Conservation (phyloP, 2,888 invertebrate genomes). For the Papilio elwesi region DNA sequence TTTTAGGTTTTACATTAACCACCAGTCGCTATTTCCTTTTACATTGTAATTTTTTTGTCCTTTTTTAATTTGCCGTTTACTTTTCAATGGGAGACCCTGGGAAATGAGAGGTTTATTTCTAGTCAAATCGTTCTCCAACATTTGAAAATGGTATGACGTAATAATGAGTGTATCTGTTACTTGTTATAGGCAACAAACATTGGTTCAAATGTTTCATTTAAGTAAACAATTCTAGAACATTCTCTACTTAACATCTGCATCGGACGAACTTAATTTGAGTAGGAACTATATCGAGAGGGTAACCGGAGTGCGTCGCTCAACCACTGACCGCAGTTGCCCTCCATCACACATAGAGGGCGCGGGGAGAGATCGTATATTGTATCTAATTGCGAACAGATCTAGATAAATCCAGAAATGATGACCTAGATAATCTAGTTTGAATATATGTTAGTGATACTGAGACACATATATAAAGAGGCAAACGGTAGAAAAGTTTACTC, state of each 20-base stretch:
- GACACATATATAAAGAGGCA: background rate
- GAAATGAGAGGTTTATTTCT: too few relatives aligned
- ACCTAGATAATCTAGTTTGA: conserved; percentile 36
- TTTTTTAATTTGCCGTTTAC: too few relatives aligned
- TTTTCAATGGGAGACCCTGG: too few relatives aligned
- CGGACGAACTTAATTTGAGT: conserved; percentile 43
- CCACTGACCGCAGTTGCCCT: conserved; percentile 61
- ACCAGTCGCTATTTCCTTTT: too few relatives aligned
- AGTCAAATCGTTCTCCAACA: too few relatives aligned
- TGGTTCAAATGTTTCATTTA: conserved; percentile 7
- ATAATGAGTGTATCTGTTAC: background rate
- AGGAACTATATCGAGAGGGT: conserved; percentile 56
- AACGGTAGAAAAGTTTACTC: too few relatives aligned
- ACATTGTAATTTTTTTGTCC: too few relatives aligned
- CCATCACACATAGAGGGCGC: conserved; percentile 41
- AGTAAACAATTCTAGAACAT: background rate
- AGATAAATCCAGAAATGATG: conserved; percentile 42
- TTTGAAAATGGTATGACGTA: background rate
- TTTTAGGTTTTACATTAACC: too few relatives aligned
- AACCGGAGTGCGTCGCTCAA: conserved; percentile 55
- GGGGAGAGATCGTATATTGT: conserved; percentile 43
- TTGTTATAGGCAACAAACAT: background rate
- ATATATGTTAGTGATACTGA: background rate
- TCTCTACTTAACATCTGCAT: conserved; percentile 12
- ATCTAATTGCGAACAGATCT: conserved; percentile 53